These are phyloP conservation scores for Bellardia bayeri DNA, from an alignment of 2,888 invertebrate genomes.

Conservation along the genomic window DNA sequence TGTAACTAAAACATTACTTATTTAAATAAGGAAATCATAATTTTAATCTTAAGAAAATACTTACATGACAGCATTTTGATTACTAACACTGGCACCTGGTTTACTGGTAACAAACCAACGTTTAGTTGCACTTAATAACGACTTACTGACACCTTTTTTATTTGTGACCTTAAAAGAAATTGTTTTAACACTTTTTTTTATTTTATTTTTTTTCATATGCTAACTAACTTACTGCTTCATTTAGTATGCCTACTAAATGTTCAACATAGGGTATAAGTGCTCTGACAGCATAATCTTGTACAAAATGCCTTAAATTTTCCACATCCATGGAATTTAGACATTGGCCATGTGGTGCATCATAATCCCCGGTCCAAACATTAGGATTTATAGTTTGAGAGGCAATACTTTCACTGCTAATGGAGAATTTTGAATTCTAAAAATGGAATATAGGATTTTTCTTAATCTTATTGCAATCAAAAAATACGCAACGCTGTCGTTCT, in stretches of 20 bases:
- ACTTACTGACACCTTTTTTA: slow-evolving; percentile 96
- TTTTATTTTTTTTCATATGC: slow-evolving; percentile 77
- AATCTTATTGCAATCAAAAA: background rate
- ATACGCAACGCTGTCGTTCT: too few species aligned
- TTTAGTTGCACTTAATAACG: slow-evolving; percentile 96
- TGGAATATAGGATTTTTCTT: background rate
- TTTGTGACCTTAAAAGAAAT: slow-evolving; percentile 87
- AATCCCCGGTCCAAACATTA: slow-evolving; percentile 86
- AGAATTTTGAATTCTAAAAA: slow-evolving; percentile 83
- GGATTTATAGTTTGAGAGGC: slow-evolving; percentile 85
- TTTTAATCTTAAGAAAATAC: slow-evolving; percentile 79
- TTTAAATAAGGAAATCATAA: background rate
- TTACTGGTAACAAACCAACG: slow-evolving; percentile 97
- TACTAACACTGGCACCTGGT: slow-evolving; percentile 89
- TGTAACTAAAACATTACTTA: slow-evolving; percentile 86
- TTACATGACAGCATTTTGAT: slow-evolving; percentile 93
- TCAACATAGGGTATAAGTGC: slow-evolving; percentile 96
- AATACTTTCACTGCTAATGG: slow-evolving; percentile 87
- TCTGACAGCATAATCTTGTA: slow-evolving; percentile 94
- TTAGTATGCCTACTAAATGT: slow-evolving; percentile 91
- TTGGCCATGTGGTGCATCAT: slow-evolving; percentile 88
- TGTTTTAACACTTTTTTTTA: background rate
- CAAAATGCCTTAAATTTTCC: slow-evolving; percentile 92
- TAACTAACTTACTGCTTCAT: slow-evolving; percentile 89
- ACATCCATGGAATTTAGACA: slow-evolving; percentile 93